phyloP scores from a whole-genome alignment of 2,888 invertebrate genomes.

The Pediacus dermestoides region DNA sequence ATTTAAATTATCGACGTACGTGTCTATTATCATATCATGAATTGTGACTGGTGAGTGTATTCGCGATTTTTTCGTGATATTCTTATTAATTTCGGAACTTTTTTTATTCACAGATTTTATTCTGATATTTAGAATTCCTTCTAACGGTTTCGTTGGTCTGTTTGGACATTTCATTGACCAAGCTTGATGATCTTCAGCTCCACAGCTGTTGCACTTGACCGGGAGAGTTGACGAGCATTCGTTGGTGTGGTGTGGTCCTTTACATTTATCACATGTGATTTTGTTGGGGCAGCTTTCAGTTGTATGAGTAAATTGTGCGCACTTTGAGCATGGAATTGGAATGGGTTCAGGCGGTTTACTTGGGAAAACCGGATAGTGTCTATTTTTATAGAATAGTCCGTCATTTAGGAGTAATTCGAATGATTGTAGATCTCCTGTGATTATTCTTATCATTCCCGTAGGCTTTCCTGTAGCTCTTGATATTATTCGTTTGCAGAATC shows the following conservation, averaged over 20 bases:
- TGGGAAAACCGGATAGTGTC: slow-evolving; percentile 9
- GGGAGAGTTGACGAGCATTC: background rate
- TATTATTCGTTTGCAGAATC: slow-evolving; percentile 6
- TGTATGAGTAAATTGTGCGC: slow-evolving; percentile 2
- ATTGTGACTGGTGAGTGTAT: no score
- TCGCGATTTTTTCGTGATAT: slow-evolving; percentile 14
- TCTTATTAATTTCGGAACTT: background rate
- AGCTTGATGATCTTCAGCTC: slow-evolving; percentile 3
- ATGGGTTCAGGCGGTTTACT: no score
- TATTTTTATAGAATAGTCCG: slow-evolving; percentile 4
- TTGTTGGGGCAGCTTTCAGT: background rate
- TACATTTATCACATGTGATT: slow-evolving; percentile 3
- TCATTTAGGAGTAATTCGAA: background rate
- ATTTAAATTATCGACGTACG: slow-evolving; percentile 14
- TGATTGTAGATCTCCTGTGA: no score
- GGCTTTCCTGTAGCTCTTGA: slow-evolving; percentile 7
- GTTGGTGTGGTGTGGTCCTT: background rate
- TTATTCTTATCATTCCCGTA: slow-evolving; percentile 4
- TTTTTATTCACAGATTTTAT: slow-evolving; percentile 10
- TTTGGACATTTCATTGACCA: slow-evolving; percentile 2
- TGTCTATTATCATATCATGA: slow-evolving; percentile 14
- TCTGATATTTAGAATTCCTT: slow-evolving; percentile 3
- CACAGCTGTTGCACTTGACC: background rate
- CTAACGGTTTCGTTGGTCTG: slow-evolving; percentile 1
- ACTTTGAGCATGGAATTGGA: slow-evolving; percentile 8